Percentiles rank a stretch among this genome's conserved stretches.
Evolutionary conservation across 2,797 vertebrate genomes (phyloP).

Genomic region (Pelochelys cantorii): DNA sequence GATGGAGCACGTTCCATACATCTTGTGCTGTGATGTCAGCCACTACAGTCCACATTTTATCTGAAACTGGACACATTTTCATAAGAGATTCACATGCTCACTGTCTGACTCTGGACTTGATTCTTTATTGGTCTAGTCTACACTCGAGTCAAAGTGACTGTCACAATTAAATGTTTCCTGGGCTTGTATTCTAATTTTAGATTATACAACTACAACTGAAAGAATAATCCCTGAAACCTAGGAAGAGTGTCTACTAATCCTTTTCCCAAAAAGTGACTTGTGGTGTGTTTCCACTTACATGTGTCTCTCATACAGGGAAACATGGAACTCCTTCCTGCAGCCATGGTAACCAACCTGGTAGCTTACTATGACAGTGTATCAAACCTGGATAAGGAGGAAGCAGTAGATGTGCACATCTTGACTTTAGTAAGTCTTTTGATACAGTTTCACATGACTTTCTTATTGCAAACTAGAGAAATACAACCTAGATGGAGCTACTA

Average conservation of each 20-base stretch:
- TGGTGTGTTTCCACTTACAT: background rate
- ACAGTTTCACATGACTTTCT: too few relatives aligned
- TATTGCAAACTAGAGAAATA: too few relatives aligned
- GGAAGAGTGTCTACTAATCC: background rate
- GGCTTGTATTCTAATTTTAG: background rate
- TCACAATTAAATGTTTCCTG: background rate
- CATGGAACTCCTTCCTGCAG: background rate
- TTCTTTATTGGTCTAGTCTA: background rate
- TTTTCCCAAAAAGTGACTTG: background rate
- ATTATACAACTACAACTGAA: background rate
- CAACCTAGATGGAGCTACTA: too few relatives aligned
- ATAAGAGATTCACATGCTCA: background rate
- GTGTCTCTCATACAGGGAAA: background rate
- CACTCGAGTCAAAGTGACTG: background rate
- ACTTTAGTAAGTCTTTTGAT: too few relatives aligned
- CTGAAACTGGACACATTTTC: background rate
- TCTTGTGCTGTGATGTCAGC: background rate
- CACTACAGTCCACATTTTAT: background rate
- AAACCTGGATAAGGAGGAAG: too few relatives aligned
- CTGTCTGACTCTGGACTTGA: background rate
- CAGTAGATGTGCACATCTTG: too few relatives aligned
- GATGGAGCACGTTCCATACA: background rate
- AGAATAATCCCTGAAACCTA: too few relatives aligned
- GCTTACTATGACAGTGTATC: too few relatives aligned
- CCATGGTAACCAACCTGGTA: background rate